Percentiles rank a stretch among this genome's conserved stretches.
phyloP scores from a whole-genome alignment of 2,888 invertebrate species.

The Phytoseiulus persimilis region DNA sequence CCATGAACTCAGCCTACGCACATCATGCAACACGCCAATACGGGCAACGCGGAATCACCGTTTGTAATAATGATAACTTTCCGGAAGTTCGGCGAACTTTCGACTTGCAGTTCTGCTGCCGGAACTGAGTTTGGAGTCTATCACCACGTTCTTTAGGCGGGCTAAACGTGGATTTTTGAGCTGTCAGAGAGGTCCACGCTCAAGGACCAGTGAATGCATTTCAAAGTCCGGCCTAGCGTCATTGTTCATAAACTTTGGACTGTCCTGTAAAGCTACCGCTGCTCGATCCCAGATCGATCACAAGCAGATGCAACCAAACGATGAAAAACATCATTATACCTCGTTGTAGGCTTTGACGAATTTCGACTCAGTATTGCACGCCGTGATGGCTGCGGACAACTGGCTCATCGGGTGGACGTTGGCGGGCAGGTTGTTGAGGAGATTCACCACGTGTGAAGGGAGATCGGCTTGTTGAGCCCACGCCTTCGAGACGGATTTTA shows the following conservation, averaged over 20 bases:
- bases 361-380: conserved; percentile 80
- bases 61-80: too few species aligned
- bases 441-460: conserved; percentile 81
- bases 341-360: conserved; percentile 81
- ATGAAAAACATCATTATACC: not conserved
- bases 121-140: too few species aligned
- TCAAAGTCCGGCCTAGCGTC: too few species aligned
- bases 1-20: too few species aligned
- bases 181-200: too few species aligned
- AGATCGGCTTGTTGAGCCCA: conserved; percentile 80
- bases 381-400: conserved; percentile 79
- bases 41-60: too few species aligned
- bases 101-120: too few species aligned
- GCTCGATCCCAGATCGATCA: not conserved
- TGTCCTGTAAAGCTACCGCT: not conserved
- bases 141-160: too few species aligned
- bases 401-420: conserved; percentile 90
- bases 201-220: too few species aligned
- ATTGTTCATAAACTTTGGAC: not conserved
- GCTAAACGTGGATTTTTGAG: too few species aligned
- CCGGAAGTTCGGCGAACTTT: too few species aligned
- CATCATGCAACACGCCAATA: too few species aligned
- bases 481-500: conserved; percentile 63
- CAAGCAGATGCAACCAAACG: not conserved
- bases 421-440: conserved; percentile 81